Evolutionary conservation across 2,113 vertebrate genomes (phyloP), one percentile per base, ranked within the genome.

Genomic region (Hystrix cristata): DNA sequence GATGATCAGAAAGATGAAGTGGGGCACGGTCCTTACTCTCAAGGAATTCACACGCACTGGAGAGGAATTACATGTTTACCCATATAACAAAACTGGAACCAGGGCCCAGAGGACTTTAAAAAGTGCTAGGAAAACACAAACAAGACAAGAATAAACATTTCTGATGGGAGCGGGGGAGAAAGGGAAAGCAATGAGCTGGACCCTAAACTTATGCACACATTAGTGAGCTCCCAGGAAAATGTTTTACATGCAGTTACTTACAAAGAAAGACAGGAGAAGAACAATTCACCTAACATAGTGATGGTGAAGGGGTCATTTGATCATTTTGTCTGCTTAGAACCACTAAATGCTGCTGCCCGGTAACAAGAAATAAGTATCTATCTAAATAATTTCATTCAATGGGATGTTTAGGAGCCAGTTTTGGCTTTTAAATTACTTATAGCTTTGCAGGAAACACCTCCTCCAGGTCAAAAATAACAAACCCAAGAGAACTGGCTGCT

Each of bases 401-500:
- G 31, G 31, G n/a, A 65, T 67, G 72, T 85, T 97, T 91, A 91
- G 76, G 62, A 94, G 51, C 51, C 91, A 84, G 87, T 81, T 94
- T 69, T 69, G 87, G 87, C 78, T 90, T 97, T 87, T 55, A 85
- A 60, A 97, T 78, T 76, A 84, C 76, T 90, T 34, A 87, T 0
- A 79, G n/a, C 72, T 96, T 0, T 87, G 46, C 80, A 96, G 91
- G 69, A 96, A 96, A 96, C 79, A 96, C 87, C 97, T 96, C 86
- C 95, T 96, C 83, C 74, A 93, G 64, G 86, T 97, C 94, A 98
- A 92, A 97, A 97, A 98, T 84, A 97, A 95, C n/a, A 87, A 94
- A 80, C 83, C 57, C 71, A 91, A 86, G 71, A 92, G 87, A 96
- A 96, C 59, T n/a, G 85, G 87, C 76, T 95, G 59, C 43, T 86